Evolutionary conservation across 2,113 vertebrate species (phyloP), one percentile per base, ranked within the genome.

Genomic region (Labeo catla): DNA sequence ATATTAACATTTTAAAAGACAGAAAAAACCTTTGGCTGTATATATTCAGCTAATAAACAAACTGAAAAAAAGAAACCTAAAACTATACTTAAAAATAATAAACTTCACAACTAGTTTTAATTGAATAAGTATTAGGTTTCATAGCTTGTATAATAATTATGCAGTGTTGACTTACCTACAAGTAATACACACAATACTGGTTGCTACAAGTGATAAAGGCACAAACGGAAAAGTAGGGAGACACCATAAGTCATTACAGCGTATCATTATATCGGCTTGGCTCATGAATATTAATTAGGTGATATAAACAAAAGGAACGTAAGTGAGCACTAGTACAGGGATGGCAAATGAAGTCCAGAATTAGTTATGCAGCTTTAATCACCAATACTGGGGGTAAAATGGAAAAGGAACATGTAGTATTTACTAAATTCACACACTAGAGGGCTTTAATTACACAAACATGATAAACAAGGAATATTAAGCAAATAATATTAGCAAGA

Each of bases 341-440:
- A 77, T 34, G n/a, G 19, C 28, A 36, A 50, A 77, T 77, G 49
- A 77, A 77, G 13, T 54, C 49, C 49, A 54, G 50, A 54, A 77
- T 36, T 23, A 34, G 11, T 54, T 77, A 77, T 0, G 3, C 74
- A 52, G 45, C 23, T 76, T 76, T 76, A 34, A 54, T 36, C 49
- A 54, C 23, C n/a, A 54, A 77, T 77, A 77, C 34, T 54, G 4
- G 6, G 34, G 36, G 8, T 54, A 36, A 77, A 52, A 77, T 77
- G 16, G 36, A 39, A 54, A 77, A 77, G 47, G 3, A 54, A 54
- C 49, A 77, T 54, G 13, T 28, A 19, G 1, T 34, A 54, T 77
- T 77, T 77, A 54, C 76, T 52, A 52, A 77, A 52, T 54, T 77
- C 28, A 77, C 28, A 54, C 15, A 52, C 76, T 49, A 77, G 76